Evolutionary conservation across 2,888 invertebrate genomes (phyloP).

Genomic region (Cactoblastis cactorum): DNA sequence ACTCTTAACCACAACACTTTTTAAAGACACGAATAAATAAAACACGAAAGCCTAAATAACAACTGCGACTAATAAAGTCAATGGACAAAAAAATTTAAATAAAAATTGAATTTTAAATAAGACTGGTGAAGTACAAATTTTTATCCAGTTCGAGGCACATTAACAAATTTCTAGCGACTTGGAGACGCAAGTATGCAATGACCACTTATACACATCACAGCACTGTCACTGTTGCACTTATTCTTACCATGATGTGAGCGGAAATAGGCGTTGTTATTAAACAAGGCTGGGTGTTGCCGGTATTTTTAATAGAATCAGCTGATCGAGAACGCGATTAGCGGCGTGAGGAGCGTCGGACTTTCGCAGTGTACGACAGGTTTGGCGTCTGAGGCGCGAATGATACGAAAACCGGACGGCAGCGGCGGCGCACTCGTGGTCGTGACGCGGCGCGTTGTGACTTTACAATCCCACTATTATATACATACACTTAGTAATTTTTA

Average conservation of each 20-base stretch:
- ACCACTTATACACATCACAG: conserved; percentile 31
- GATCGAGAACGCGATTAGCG: conserved; percentile 51
- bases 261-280: conserved; percentile 41
- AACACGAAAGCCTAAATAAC: conserved; percentile 17
- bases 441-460: conserved; percentile 42
- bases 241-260: conserved; percentile 67
- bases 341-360: conserved; percentile 40
- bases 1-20: conserved; percentile 22
- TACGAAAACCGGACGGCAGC: conserved; percentile 48
- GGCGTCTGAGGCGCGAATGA: conserved; percentile 70
- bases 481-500: conserved; percentile 52
- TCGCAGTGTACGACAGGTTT: conserved; percentile 53
- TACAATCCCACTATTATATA: conserved; percentile 35
- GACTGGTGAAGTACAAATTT: background rate
- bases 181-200: conserved; percentile 20
- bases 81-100: conserved; percentile 17
- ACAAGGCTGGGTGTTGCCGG: conserved; percentile 41
- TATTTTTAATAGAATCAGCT: conserved; percentile 54
- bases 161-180: background rate
- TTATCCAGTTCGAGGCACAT: background rate
- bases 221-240: conserved; percentile 55
- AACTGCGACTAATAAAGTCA: conserved; percentile 15
- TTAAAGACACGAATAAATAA: conserved; percentile 10
- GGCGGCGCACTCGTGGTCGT: conserved; percentile 62
- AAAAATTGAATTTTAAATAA: conserved; percentile 20